Evolutionary conservation across 2,888 invertebrate species (phyloP), one percentile per base, ranked within the genome.

Genomic region (Drosophila suboccidentalis): DNA sequence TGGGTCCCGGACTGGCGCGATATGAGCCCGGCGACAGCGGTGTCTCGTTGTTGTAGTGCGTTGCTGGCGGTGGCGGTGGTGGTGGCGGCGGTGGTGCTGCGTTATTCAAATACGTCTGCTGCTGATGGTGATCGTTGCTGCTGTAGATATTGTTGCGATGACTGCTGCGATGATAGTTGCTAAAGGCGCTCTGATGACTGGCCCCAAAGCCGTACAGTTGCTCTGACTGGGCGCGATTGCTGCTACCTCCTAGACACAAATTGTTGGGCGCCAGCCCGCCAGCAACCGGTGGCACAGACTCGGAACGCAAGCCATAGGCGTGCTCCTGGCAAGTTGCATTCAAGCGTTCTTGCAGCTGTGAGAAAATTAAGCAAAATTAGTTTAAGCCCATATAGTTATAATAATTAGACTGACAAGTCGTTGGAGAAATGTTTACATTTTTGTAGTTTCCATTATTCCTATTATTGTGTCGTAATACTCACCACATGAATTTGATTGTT

Each of bases 401-500:
- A 3, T 4, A 4, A 11, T 26, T 5, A 34, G 11, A 4, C 34
- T 34, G 1, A 34, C 13, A 10, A 3, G 1, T 34, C 10, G 11
- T 34, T 34, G 22, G 4, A 22, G 22, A 22, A 22, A 26, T 26
- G 26, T 26, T 26, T 22, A 22, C 3, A 22, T 3, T 2, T 19
- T 19, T 19, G 19, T 22, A 22, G 22, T 3, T 22, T 3, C 4
- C n/a, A n/a, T n/a, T 22, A 3, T 22, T 22, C 4, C 22, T 22
- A 26, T 36, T 47, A 47, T 34, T 4, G 9, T 8, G 11, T 49
- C 2, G 1, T 17, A 5, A 15, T 26, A 62, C 79, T 87, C 87
- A 94, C 94, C 90, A 93, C 82, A 58, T 92, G 91, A 17, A 94
- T 92, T 32, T 93, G 93, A 79, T 94, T 95, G 75, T 95, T 93